Percentiles rank a stretch among this genome's conserved stretches.
These are phyloP conservation scores for Macroglossus sobrinus DNA, from an alignment of 2,113 vertebrate species.

Conservation along the genomic window DNA sequence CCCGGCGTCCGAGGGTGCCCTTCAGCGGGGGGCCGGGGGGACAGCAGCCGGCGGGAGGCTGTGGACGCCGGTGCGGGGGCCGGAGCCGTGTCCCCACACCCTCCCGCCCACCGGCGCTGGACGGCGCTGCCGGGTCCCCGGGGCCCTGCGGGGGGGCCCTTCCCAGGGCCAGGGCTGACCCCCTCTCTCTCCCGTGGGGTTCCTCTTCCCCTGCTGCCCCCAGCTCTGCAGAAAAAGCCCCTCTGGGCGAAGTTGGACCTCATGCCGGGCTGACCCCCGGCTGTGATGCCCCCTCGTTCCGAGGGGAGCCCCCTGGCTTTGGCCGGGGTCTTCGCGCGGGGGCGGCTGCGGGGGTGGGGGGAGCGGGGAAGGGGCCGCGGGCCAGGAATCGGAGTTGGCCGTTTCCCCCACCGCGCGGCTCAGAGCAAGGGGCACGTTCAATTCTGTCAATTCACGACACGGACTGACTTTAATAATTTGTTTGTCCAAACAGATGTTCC, in stretches of 20 bases:
- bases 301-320: not conserved
- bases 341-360: not conserved
- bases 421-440: rapidly evolving
- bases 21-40: conserved; percentile 24
- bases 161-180: not conserved
- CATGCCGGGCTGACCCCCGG: rapidly evolving
- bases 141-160: not conserved
- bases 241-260: conserved; percentile 54
- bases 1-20: conserved; percentile 57
- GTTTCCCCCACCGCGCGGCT: not conserved
- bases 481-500: conserved; percentile 19
- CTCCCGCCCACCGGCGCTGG: not conserved
- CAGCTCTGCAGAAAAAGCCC: not conserved
- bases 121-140: not conserved
- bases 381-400: not conserved
- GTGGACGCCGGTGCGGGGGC: not conserved
- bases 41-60: not conserved
- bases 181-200: not conserved
- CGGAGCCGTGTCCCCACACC: not conserved
- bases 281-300: not conserved
- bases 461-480: not conserved
- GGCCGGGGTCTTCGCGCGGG: not conserved
- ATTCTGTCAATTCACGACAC: not conserved
- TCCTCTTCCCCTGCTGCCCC: not conserved
- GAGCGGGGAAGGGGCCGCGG: not conserved